Conservation (phyloP, 2,888 invertebrate genomes). For the Luperina testacea region DNA sequence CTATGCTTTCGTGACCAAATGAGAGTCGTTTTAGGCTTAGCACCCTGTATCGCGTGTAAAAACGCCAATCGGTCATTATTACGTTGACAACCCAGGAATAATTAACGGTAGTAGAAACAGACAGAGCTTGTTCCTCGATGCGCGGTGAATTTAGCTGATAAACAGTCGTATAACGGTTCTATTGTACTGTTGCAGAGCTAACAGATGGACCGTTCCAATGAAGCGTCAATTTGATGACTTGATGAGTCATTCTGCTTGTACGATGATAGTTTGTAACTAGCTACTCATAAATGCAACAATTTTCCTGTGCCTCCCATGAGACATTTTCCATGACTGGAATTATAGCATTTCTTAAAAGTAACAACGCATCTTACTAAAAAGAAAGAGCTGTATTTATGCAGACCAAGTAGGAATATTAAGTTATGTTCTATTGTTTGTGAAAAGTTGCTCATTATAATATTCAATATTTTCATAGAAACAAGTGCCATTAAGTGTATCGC, state of each 20-base stretch:
- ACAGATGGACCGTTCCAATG: slow-evolving; percentile 22
- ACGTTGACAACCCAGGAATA: slow-evolving; percentile 59
- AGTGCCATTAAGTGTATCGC: not conserved
- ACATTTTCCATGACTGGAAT: not conserved
- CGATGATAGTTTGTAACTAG: slow-evolving; percentile 1
- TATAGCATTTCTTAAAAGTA: not conserved
- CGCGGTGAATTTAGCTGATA: slow-evolving; percentile 52
- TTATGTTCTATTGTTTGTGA: slow-evolving; percentile 5
- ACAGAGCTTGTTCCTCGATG: slow-evolving; percentile 44
- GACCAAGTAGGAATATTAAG: not conserved
- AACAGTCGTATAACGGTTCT: slow-evolving; percentile 52
- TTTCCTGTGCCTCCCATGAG: not conserved
- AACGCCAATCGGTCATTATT: slow-evolving; percentile 56
- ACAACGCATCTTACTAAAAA: not conserved
- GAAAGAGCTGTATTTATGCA: not conserved
- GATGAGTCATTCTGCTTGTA: slow-evolving; percentile 18
- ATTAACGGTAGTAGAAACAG: slow-evolving; percentile 58
- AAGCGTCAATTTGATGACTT: slow-evolving; percentile 28
- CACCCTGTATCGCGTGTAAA: slow-evolving; percentile 58
- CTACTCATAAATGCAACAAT: not conserved
- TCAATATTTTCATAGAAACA: not conserved
- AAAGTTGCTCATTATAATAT: not conserved
- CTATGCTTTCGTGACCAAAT: slow-evolving; percentile 55
- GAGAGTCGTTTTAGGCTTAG: slow-evolving; percentile 49
- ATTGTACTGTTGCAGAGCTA: slow-evolving; percentile 36